A percentile compares a stretch with the other conserved stretches of the same genome.
These are phyloP conservation scores for Ictalurus furcatus DNA, from an alignment of 2,113 vertebrate species.

Conservation along the genomic window DNA sequence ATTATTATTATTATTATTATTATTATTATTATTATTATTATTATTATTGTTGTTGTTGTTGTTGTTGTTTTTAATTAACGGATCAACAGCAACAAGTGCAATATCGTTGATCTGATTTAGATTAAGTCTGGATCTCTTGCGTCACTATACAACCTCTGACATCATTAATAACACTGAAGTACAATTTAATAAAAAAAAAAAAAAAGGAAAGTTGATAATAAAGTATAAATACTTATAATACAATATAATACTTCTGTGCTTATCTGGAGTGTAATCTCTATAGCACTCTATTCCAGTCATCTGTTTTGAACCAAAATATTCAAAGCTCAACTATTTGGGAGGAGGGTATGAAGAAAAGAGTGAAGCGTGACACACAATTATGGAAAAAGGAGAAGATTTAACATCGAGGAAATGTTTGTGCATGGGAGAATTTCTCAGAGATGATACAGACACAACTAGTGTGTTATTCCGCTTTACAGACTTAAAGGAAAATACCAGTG, in stretches of 20 bases:
- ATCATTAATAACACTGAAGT: background rate
- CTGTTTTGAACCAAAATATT: background rate
- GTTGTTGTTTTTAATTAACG: background rate
- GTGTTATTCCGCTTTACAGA: background rate
- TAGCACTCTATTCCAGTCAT: background rate
- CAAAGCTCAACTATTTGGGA: background rate
- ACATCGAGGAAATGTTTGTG: background rate
- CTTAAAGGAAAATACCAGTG: background rate
- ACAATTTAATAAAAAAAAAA: background rate
- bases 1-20: background rate
- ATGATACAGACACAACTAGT: background rate
- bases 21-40: background rate
- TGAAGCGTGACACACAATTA: background rate
- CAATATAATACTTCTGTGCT: background rate
- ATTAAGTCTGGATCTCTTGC: background rate
- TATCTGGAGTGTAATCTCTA: background rate
- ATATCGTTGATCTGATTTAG: background rate
- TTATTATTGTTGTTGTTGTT: no score
- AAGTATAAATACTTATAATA: background rate
- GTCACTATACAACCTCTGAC: background rate
- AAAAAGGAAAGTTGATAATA: background rate
- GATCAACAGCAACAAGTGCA: slow-evolving; percentile 15
- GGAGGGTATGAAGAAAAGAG: background rate
- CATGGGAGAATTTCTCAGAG: background rate
- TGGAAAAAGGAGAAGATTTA: background rate